phyloP scores from a whole-genome alignment of 2,888 invertebrate genomes.

The Ochlodes sylvanus region DNA sequence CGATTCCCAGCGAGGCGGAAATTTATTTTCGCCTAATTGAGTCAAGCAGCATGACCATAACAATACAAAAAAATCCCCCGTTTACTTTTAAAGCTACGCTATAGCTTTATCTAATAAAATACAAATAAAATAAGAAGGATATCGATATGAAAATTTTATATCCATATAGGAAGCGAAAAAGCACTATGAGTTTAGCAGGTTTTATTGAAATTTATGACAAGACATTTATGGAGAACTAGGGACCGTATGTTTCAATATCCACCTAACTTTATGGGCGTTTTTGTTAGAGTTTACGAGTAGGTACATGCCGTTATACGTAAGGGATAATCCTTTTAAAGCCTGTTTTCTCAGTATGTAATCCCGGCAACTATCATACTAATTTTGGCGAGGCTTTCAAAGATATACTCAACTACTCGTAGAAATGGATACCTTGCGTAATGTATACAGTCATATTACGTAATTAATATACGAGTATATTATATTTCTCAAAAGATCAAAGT shows the following conservation, averaged over 20 bases:
- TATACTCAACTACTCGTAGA: not conserved
- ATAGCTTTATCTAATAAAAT: too few relatives aligned
- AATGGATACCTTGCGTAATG: too few relatives aligned
- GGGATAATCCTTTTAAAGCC: not conserved
- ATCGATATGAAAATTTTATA: not conserved
- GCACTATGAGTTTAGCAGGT: conserved; percentile 6
- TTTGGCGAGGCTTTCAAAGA: not conserved
- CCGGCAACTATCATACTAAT: not conserved
- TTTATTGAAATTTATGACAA: conserved; percentile 21
- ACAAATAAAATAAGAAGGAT: not conserved
- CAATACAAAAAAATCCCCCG: too few relatives aligned
- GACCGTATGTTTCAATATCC: conserved; percentile 5
- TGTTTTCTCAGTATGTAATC: not conserved
- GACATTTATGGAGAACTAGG: not conserved
- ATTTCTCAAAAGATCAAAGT: too few relatives aligned
- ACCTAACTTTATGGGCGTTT: not conserved
- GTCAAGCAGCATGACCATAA: too few relatives aligned
- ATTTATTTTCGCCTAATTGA: too few relatives aligned
- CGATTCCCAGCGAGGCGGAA: too few relatives aligned
- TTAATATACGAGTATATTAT: too few relatives aligned
- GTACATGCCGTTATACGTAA: not conserved
- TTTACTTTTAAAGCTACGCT: too few relatives aligned
- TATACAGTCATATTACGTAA: too few relatives aligned
- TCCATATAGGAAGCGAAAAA: not conserved
- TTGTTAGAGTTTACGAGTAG: not conserved